Evolutionary conservation across 2,113 vertebrate genomes (phyloP), one percentile per base, ranked within the genome.

Genomic region (Amphiprion ocellaris): DNA sequence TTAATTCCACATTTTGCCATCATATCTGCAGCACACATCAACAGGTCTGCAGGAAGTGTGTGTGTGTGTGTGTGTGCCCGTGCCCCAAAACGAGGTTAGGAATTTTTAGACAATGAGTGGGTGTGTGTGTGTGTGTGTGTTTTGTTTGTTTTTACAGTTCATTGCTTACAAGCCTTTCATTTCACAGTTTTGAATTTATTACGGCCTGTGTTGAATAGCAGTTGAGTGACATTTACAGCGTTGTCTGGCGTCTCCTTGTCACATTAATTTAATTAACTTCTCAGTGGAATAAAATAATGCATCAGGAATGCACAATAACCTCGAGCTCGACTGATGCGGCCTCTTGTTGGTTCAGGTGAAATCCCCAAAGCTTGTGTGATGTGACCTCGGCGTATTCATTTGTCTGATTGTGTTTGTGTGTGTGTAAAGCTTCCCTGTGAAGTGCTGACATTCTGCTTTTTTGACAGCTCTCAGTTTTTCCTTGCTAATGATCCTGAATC

Each of bases 211-310:
- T 56, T 86, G 85, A 80, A 85, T 81, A 74, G 74, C 71, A 54
- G 79, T 17, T 74, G 70, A 91, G 81, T 83, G 81, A 73, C 83
- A 88, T 93, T 88, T 87, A 82, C 83, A 80, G 76, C 64, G 78
- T 84, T 92, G 83, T 84, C 50, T 82, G 3, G 66, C 23, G 8
- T 65, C 79, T 81, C 71, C 73, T 60, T 85, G 84, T 83, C 82
- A 81, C 83, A 80, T 88, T 91, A 77, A 88, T 86, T 87, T 77
- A 88, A 91, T 87, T 87, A 87, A 90, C 77, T 85, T 82, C 77
- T 80, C 74, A 84, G 82, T 78, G 54, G 73, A 77, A 79, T 76
- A 74, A 68, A 87, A 88, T 55, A 87, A 84, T 75, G 64, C 79
- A 73, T 66, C 59, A n/a, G 17, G 70, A 84, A 86, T 77, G 56